phyloP scores from a whole-genome alignment of 2,113 vertebrate genomes.

The Blennius ocellaris region DNA sequence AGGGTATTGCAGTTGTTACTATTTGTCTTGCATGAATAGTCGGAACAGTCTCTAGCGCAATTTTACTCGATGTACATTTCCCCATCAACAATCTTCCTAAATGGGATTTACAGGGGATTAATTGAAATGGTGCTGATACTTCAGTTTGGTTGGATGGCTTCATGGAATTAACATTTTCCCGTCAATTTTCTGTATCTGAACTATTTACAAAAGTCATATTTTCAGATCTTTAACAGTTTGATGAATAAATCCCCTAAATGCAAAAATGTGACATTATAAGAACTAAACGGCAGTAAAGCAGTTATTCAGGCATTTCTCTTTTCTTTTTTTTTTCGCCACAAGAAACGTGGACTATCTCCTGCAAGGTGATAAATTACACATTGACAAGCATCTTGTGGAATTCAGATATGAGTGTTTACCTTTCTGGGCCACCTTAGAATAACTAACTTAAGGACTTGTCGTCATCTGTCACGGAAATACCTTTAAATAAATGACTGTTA shows the following conservation, averaged over 20 bases:
- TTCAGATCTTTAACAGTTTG: no score
- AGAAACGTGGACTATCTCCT: no score
- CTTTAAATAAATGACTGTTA: conserved; percentile 21
- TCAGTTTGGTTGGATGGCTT: background rate
- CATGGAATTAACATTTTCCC: background rate
- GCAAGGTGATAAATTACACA: no score
- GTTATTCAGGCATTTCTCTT: no score
- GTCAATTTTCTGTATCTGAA: background rate
- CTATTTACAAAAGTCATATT: no score
- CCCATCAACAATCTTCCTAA: background rate
- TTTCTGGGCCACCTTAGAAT: background rate
- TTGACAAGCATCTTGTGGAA: no score
- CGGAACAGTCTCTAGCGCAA: background rate
- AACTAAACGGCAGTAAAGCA: no score
- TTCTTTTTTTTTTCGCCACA: no score
- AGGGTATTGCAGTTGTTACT: background rate
- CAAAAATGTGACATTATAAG: no score
- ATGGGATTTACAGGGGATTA: background rate
- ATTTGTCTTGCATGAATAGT: background rate
- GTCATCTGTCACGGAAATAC: background rate
- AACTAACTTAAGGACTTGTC: background rate
- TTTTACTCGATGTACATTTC: background rate
- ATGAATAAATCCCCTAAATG: no score
- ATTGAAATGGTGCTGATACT: background rate
- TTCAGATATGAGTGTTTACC: background rate